Conservation (phyloP, 2,797 vertebrate species). For the Potorous gilbertii region DNA sequence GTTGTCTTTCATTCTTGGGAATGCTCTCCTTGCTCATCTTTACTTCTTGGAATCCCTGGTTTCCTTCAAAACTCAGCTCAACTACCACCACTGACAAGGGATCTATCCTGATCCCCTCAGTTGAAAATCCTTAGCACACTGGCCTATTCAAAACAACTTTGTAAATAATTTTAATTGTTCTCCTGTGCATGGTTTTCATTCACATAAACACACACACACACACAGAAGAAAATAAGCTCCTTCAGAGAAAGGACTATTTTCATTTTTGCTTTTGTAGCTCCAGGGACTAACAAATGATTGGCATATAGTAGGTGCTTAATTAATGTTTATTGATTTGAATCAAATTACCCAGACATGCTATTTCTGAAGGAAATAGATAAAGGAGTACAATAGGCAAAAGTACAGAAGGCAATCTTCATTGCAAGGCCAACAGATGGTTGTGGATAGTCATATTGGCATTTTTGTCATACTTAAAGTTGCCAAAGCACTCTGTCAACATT, state of each 20-base stretch:
- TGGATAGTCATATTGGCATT: neutral
- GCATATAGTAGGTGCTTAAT: neutral
- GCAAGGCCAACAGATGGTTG: neutral
- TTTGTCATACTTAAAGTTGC: neutral
- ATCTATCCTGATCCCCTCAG: neutral
- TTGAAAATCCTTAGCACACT: neutral
- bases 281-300: neutral
- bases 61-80: conserved; percentile 6
- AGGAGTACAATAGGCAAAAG: neutral
- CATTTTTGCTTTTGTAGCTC: neutral
- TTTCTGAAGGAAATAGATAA: neutral
- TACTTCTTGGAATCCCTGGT: neutral
- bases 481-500: neutral
- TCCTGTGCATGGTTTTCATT: neutral
- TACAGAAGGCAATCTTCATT: neutral
- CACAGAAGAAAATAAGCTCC: neutral
- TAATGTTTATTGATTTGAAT: neutral
- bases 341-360: neutral
- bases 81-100: conserved; percentile 8
- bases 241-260: neutral
- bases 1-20: neutral
- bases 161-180: neutral
- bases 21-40: neutral
- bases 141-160: neutral
- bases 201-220: neutral